Percentiles rank a stretch among this genome's conserved stretches.
Evolutionary conservation across 2,113 vertebrate genomes (phyloP).

Genomic region (Copsychus sechellarum): DNA sequence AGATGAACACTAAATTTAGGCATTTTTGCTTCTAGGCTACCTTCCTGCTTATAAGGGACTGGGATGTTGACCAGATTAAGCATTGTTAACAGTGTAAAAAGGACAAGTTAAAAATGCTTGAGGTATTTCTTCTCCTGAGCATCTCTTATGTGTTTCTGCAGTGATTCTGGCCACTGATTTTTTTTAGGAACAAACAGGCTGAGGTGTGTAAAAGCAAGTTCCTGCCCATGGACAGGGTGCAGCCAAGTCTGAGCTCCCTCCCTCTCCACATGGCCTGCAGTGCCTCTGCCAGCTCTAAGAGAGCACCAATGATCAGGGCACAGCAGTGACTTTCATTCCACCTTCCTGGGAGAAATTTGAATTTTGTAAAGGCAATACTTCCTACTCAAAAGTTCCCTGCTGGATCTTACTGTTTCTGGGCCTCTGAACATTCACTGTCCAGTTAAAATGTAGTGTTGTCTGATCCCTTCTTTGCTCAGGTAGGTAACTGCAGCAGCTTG

Average conservation of each 20-base stretch:
- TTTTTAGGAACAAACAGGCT: background rate
- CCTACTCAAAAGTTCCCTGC: background rate
- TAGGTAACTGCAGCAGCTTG: background rate
- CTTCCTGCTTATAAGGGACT: background rate
- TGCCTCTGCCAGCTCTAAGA: background rate
- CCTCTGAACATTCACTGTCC: background rate
- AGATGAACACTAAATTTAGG: background rate
- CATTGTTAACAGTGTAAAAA: background rate
- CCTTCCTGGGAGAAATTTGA: background rate
- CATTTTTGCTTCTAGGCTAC: background rate
- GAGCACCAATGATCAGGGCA: background rate
- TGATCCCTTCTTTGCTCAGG: background rate
- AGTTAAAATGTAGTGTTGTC: background rate
- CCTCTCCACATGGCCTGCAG: accelerated
- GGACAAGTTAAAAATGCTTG: background rate
- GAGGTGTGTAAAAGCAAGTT: background rate
- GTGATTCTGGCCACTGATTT: background rate
- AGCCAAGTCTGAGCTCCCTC: background rate
- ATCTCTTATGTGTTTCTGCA: background rate
- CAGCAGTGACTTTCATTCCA: background rate
- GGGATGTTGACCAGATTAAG: background rate
- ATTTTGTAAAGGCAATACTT: background rate
- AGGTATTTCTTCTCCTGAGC: background rate
- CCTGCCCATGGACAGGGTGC: background rate
- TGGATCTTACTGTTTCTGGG: background rate